Evolutionary conservation across 2,888 invertebrate species (phyloP), one percentile per base, ranked within the genome.

Genomic region (Cyaniris semiargus): DNA sequence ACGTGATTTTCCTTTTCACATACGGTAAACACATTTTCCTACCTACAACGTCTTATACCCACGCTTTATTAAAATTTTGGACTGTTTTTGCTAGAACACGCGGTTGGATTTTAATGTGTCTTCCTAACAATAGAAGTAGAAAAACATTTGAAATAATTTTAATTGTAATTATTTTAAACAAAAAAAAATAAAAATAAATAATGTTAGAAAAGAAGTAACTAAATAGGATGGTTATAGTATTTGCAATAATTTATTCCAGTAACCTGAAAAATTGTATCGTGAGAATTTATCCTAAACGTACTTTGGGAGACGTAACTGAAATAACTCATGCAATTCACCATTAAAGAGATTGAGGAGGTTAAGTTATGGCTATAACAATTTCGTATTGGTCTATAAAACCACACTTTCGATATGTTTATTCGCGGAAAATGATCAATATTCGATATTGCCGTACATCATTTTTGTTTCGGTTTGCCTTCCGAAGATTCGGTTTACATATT

Each of bases 341-440:
- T 72, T 72, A 72, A 44, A 72, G 89, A 90, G 89, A 90, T 91
- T 91, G 88, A 87, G 88, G 87, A 86, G 85, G 89, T 84, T 88
- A 89, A 92, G 89, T 92, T 92, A 93, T 90, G 84, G 89, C 90
- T 85, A 86, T 91, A 92, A 91, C 92, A 91, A 92, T 91, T 93
- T 93, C 88, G 86, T 89, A 93, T 92, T 89, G 90, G 86, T 89
- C 91, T 86, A 92, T 93, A 93, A 93, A 93, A 92, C 90, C 90
- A 88, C 88, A 91, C 91, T 91, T 91, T 89, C 88, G 84, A 87
- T 90, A 90, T 92, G 92, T 93, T 93, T 93, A 93, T 92, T 88
- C 85, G 88, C 90, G 89, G 89, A 90, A 92, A 91, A 89, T 90
- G 91, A 91, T 92, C 92, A 89, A 92, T 91, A 91, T 90, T 87